Percentiles rank a stretch among this genome's conserved stretches.
phyloP scores from a whole-genome alignment of 2,797 vertebrate genomes.

The Rhinatrema bivittatum region DNA sequence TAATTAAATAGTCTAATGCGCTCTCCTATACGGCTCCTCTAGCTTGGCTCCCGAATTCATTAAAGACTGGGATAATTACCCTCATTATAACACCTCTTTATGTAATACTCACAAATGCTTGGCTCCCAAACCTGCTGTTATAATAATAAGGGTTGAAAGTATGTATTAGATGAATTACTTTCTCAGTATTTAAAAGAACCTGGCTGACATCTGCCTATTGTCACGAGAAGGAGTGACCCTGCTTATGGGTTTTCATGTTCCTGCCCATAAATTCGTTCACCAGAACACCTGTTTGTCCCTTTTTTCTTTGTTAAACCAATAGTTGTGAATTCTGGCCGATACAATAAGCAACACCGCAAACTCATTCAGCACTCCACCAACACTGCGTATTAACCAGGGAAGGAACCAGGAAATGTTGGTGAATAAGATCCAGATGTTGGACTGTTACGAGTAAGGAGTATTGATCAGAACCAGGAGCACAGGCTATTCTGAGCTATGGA shows the following conservation, averaged over 20 bases:
- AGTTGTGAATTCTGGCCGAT: no score
- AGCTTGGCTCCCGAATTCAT: constrained; percentile 4
- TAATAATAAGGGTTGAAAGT: constrained; percentile 3
- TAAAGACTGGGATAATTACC: constrained; percentile 19
- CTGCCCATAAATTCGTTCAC: constrained; percentile 19
- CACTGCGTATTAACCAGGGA: no score
- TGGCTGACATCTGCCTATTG: constrained; percentile 14
- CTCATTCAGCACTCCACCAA: no score
- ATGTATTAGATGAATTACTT: neutral
- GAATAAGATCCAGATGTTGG: no score
- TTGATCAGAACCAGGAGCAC: no score
- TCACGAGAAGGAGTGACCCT: constrained; percentile 9
- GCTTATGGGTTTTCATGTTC: constrained; percentile 18
- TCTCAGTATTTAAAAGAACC: constrained; percentile 14
- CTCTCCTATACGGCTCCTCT: constrained; percentile 5
- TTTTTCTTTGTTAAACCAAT: no score
- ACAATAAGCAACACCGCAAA: no score
- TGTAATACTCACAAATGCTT: constrained; percentile 1
- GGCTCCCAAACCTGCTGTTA: neutral
- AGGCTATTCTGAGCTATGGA: no score
- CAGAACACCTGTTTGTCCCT: constrained; percentile 21
- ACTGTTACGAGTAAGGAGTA: no score
- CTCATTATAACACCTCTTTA: constrained; percentile 18
- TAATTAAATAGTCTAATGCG: neutral
- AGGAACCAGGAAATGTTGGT: no score